Base-by-base conservation (phyloP, 2,888 invertebrate species). In the Geotrupes spiniger region DNA sequence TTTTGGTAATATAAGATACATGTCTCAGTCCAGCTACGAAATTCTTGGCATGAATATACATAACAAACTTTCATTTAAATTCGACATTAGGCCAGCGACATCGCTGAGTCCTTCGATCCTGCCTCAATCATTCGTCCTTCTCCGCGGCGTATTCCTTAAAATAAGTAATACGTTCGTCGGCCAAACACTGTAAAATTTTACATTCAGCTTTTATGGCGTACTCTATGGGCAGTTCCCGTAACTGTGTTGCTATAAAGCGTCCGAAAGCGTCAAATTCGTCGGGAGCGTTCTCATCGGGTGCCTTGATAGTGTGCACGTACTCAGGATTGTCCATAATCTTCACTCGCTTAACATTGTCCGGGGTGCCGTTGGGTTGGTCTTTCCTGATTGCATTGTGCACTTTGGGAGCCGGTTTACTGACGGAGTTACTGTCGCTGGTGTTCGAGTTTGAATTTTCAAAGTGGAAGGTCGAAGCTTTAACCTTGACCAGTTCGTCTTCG, bases 261-360 rank as follows among this genome's bases (percentile, higher is more conserved):
- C 36, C 49, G 15, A 49, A 49, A 1, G 49, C 41, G 14, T 49
- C 49, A 15, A 21, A 49, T 31, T 49, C 49, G 15, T 49, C 49
- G 10, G 40, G 15, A 11, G 10, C 14, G 9, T 33, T 33, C 33
- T 33, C 33, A 15, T 33, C 14, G 9, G 12, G 9, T 14, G 15
- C 14, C 15, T 33, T 42, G 4, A 36, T 41, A 6, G 42, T 16
- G 8, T 28, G 26, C 11, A 49, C 40, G 16, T 49, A 49, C 26
- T 49, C 49, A 1, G 49, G 49, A 15, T 36, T 28, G 6, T 49
- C 49, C 40, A 49, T 33, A 15, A 33, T 36, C 27, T 37, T 43
- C 10, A 36, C 27, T 36, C 41, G 45, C 11, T 49, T 49, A 9
- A 26, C 27, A 14, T 26, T 17, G 8, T 41, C 41, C 8, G 21